Conservation (phyloP, 2,888 invertebrate species). For the Amitus sp. region DNA sequence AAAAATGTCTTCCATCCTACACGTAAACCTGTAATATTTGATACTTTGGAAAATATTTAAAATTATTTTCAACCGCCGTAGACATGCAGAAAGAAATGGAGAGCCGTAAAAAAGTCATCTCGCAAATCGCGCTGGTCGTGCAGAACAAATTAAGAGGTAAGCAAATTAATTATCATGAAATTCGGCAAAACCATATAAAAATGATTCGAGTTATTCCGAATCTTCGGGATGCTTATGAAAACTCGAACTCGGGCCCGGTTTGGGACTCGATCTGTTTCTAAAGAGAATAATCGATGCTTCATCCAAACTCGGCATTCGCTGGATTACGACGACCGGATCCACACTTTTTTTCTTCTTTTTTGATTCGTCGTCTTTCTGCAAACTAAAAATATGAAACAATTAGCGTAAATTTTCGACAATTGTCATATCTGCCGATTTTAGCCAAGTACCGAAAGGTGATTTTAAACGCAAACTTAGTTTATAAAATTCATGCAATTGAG, state of each 20-base stretch:
- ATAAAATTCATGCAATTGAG: too few species aligned
- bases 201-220: neutral
- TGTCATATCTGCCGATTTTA: too few species aligned
- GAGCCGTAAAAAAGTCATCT: constrained; percentile 68
- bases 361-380: neutral
- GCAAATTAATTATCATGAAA: constrained; percentile 18
- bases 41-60: neutral
- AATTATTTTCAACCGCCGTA: constrained; percentile 57
- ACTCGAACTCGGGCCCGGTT: constrained; percentile 41
- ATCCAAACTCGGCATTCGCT: constrained; percentile 45
- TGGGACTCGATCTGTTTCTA: constrained; percentile 22
- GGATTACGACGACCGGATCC: neutral
- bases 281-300: constrained; percentile 48
- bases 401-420: neutral
- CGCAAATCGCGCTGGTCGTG: constrained; percentile 68
- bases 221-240: constrained; percentile 31
- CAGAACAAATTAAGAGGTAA: constrained; percentile 69
- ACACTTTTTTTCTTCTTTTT: neutral
- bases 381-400: neutral
- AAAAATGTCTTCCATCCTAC: too few species aligned
- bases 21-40: too few species aligned
- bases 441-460: too few species aligned
- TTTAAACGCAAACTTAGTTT: too few species aligned
- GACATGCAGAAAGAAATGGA: constrained; percentile 74
- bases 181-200: neutral